Percentiles rank a stretch among this genome's conserved stretches.
Evolutionary conservation across 2,888 invertebrate genomes (phyloP).

Genomic region (Cloeon dipterum): DNA sequence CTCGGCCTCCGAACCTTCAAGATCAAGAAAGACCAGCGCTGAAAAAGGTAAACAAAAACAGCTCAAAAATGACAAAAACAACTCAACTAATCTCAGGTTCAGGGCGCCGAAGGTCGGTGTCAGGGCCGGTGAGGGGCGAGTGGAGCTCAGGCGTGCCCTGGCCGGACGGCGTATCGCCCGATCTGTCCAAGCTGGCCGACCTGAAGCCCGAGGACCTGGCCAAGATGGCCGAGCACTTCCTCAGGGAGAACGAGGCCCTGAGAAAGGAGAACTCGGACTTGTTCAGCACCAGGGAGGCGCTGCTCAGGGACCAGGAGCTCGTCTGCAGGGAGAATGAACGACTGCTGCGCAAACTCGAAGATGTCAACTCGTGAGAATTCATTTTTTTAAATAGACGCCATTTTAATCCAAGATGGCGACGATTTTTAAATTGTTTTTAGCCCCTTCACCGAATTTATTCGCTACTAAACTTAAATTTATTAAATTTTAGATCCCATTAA

Average conservation of each 20-base stretch:
- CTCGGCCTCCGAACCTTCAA: neutral
- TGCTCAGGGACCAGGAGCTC: constrained; percentile 70
- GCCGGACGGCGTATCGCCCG: constrained; percentile 17
- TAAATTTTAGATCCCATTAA: neutral
- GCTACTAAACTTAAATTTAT: neutral
- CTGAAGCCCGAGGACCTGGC: constrained; percentile 58
- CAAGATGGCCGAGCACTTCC: constrained; percentile 64
- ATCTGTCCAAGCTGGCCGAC: constrained; percentile 47
- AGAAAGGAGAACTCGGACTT: constrained; percentile 70
- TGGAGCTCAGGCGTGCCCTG: neutral
- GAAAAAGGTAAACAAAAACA: too few species aligned
- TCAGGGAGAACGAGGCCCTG: constrained; percentile 53
- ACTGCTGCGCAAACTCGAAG: constrained; percentile 65
- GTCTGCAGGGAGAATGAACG: constrained; percentile 80
- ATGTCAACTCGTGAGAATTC: constrained; percentile 53
- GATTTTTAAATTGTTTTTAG: neutral
- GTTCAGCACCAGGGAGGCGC: constrained; percentile 51
- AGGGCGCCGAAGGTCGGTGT: neutral
- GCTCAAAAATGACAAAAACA: too few species aligned
- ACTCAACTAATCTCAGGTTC: neutral
- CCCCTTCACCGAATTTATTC: too few species aligned
- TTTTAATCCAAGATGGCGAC: too few species aligned
- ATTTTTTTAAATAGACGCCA: neutral
- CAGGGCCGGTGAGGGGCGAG: neutral
- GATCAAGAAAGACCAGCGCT: neutral